Evolutionary conservation across 2,113 vertebrate species (phyloP), one percentile per base, ranked within the genome.

Genomic region (Dolichotis patagonum): DNA sequence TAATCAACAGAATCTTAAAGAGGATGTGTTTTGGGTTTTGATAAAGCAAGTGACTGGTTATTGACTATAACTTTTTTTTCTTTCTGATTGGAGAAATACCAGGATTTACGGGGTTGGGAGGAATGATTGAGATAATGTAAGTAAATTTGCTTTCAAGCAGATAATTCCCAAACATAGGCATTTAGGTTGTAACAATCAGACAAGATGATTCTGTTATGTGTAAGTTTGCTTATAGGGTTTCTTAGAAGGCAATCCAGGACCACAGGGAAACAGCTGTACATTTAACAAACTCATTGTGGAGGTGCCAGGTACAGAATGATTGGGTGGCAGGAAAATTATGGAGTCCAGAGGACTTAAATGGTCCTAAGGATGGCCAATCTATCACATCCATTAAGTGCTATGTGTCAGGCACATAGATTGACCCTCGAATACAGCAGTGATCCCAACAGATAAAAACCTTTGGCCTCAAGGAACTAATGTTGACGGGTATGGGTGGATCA

Each of bases 1-100:
- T 94, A 82, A 90, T 85, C 20, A 94, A 87, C 49, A 82, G 56
- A 69, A 28, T 88, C 67, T 73, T 84, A 80, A 89, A 83, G 49
- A 77, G 1, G 24, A 52, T 80, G 9, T 63, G 46, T 26, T 62
- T 94, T 77, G 54, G 81, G 30, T 65, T 89, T 94, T 30, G 3
- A 60, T 88, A 41, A 95, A 85, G n/a, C 54, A 87, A 32, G 19
- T 78, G 41, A 10, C 35, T 69, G 35, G 65, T 35, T 19, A 69
- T 11, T n/a, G 35, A 35, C 35, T 69, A 69, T 35, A 69, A 69
- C 65, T 69, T 32, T 71, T 58, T 7, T 58, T 58, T n/a, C n/a
- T 75, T 13, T 24, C 20, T 75, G 38, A 43, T 12, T 43, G 38
- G 14, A 75, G 71, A 67, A 85, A 5, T 11, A 80, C 73, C 78